Base-by-base conservation (phyloP, 2,797 vertebrate genomes). In the Sebastes elongatus region DNA sequence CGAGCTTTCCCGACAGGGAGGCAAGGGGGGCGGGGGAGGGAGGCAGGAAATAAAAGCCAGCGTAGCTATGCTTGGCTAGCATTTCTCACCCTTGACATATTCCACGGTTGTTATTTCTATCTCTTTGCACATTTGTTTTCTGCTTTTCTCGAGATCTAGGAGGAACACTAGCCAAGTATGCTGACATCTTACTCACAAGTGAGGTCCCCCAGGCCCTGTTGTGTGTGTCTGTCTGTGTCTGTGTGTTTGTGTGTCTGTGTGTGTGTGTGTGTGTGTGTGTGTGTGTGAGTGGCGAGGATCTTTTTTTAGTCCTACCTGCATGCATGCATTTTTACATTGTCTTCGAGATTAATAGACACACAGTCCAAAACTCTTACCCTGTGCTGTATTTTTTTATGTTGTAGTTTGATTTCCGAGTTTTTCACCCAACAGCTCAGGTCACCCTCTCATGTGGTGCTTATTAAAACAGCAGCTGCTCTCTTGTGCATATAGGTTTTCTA, bases 51-150 rank as follows among this genome's bases (percentile, higher is more conserved):
- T 16, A 80, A 72, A 68, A 67, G 16, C 33, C 33, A 71, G 64
- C 5, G 2, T 9, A 68, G 77, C 80, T 88, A 74, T 91, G 90
- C 90, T 90, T 84, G 85, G 89, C 81, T 86, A 84, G 72, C 88
- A 85, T 85, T 91, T 90, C 85, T 93, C 86, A 92, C 89, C 85
- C 90, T 55, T 89, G 88, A 93, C 85, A 91, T 89, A 78, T 88
- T 88, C 86, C 62, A 25, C 14, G 35, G 83, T 88, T 90, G 89
- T 92, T 90, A 87, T 90, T 91, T 92, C 82, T 83, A 56, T 91
- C 73, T 91, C 76, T 86, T 87, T 79, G 80, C 83, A 89, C 89
- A 90, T 93, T 94, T 88, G 81, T 88, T 88, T 85, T 86, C 57
- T 64, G 78, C 81, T 62, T 86, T 87, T 86, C 72, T 77, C 57